Evolutionary conservation across 2,888 invertebrate species (phyloP), one percentile per base, ranked within the genome.

Genomic region (Leptopilina syphax): DNA sequence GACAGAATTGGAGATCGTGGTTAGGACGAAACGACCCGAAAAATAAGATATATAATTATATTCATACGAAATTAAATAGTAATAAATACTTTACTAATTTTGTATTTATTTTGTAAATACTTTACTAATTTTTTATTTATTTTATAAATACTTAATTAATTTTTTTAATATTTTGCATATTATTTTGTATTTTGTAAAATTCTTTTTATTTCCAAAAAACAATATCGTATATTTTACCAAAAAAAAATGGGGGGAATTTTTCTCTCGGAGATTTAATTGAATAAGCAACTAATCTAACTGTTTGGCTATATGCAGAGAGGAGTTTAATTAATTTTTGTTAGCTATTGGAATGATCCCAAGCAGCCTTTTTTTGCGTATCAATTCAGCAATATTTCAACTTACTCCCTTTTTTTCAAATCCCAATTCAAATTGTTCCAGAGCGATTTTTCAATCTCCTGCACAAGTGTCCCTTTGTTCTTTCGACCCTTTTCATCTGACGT

Each of bases 1-100:
- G 73, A 41, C 34, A 12, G 73, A 73, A 60, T 73, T 73, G 57
- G 9, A 54, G 70, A 24, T 73, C 73, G 73, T 41, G 57, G 73
- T 73, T n/a, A 57, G 57, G 34, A 41, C 10, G n/a, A 73, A 73
- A 73, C 34, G 57, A 73, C 9, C n/a, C 34, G 57, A 24, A n/a
- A 18, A 70, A 70, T 50, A 50, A 34, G 34, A 34, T 34, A 34
- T 34, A 34, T 34, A 34, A 34, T 34, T 44, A 44, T 54, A 70
- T 70, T 50, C 10, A 7, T 24, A 44, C 24, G 50, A 13, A 13
- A 54, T 54, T 13, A 54, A 34, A 6, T 70, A 34, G 2, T 0
- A 12, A 70, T 47, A 12, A 27, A 70, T 70, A 70, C n/a, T 60
- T 18, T 18, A 18, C 0, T 18, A 18, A 18, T 18, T 18, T 18